Evolutionary conservation across 2,888 invertebrate species (phyloP).

Genomic region (Hofmannophila pseudospretella): DNA sequence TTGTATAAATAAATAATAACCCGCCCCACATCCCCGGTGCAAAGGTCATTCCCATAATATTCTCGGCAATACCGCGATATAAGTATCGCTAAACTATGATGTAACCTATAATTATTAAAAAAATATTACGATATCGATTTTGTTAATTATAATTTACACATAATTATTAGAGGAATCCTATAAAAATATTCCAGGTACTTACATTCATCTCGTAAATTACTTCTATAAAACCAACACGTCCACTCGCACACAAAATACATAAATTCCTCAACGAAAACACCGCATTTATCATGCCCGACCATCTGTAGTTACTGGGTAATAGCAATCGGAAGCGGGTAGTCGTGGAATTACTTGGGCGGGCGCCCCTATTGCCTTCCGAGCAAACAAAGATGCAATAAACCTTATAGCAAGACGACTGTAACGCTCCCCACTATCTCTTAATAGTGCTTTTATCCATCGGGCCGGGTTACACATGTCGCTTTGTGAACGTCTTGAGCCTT

Average conservation of each 20-base stretch:
- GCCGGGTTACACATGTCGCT: conserved; percentile 57
- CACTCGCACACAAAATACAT: not conserved
- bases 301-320: conserved; percentile 37
- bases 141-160: too few relatives aligned
- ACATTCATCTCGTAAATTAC: too few relatives aligned
- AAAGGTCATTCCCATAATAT: too few relatives aligned
- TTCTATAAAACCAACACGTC: too few relatives aligned
- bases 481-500: conserved; percentile 34
- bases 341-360: conserved; percentile 46
- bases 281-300: not conserved
- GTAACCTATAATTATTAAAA: too few relatives aligned
- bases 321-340: conserved; percentile 59
- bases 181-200: not conserved
- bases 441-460: conserved; percentile 57
- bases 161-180: too few relatives aligned
- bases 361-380: conserved; percentile 51
- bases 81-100: too few relatives aligned
- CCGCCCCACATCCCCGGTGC: too few relatives aligned
- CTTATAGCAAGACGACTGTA: conserved; percentile 50
- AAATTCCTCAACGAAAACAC: not conserved
- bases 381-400: conserved; percentile 72
- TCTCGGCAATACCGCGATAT: too few relatives aligned
- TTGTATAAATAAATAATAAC: too few relatives aligned
- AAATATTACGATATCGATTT: too few relatives aligned
- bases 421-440: conserved; percentile 48